A percentile compares a stretch with the other conserved stretches of the same genome.
These are phyloP conservation scores for Parapsyche elsis DNA, from an alignment of 1,140 invertebrate genomes.

Conservation along the genomic window DNA sequence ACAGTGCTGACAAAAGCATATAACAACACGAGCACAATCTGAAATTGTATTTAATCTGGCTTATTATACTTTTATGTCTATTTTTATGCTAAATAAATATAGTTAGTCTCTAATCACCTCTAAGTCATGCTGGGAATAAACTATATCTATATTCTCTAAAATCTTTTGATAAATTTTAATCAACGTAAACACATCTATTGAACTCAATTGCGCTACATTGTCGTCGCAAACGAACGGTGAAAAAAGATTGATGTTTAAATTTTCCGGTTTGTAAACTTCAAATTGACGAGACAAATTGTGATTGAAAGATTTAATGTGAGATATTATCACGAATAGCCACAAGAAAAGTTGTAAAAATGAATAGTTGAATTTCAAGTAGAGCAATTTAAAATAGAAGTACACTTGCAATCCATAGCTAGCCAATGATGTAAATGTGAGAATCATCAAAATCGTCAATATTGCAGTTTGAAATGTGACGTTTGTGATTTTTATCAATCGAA, in stretches of 20 bases:
- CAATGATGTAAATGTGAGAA: not conserved
- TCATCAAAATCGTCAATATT: not conserved
- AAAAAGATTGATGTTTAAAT: not conserved
- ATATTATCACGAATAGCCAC: not conserved
- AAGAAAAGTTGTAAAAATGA: not conserved
- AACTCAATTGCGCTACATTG: not conserved
- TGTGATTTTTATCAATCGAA: not conserved
- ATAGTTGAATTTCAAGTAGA: not conserved
- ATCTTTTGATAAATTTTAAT: not conserved
- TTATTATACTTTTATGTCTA: not conserved
- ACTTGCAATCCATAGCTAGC: too few species aligned
- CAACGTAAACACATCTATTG: not conserved
- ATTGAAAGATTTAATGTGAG: not conserved
- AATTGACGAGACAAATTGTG: not conserved
- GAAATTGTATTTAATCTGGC: not conserved
- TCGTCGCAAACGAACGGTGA: not conserved
- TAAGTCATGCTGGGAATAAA: not conserved
- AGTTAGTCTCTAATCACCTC: not conserved
- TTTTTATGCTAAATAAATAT: not conserved
- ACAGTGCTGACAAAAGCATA: not conserved
- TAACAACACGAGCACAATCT: not conserved
- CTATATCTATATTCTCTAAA: not conserved
- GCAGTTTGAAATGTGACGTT: not conserved
- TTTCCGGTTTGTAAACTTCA: not conserved
- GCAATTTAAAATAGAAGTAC: not conserved